These are phyloP conservation scores for Orius insidiosus DNA, from an alignment of 1,140 invertebrate genomes.

Conservation along the genomic window DNA sequence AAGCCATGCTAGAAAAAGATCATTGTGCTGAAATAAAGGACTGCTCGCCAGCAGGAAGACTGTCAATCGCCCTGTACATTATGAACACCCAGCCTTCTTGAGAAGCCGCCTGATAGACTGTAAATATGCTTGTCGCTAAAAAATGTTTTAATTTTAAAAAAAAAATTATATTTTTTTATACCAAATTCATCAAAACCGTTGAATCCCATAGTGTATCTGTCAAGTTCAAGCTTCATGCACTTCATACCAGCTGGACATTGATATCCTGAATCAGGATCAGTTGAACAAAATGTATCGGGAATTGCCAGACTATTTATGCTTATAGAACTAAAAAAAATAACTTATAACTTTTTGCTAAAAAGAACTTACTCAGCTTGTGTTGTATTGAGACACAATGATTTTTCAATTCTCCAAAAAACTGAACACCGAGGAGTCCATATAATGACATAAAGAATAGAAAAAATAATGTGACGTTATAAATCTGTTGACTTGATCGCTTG, in stretches of 20 bases:
- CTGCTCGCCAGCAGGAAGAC: conserved; percentile 89
- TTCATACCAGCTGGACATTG: conserved; percentile 90
- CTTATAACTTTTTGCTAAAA: too few relatives aligned
- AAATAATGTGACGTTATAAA: conserved; percentile 99
- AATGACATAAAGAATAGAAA: conserved; percentile 99
- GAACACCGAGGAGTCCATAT: conserved; percentile 92
- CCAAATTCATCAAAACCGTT: conserved; percentile 98
- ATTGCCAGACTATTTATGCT: conserved; percentile 96
- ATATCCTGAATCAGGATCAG: conserved; percentile 76
- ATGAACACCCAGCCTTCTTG: conserved; percentile 99
- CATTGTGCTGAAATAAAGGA: conserved; percentile 96
- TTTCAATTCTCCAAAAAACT: conserved; percentile 97
- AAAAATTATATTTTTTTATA: conserved; percentile 26
- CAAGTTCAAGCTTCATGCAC: conserved; percentile 82
- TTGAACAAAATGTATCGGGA: conserved; percentile 96
- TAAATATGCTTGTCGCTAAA: conserved; percentile 91
- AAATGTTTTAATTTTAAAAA: conserved; percentile 1
- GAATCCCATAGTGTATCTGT: conserved; percentile 81
- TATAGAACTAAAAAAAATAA: conserved; percentile 46
- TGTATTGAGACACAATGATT: conserved; percentile 96
- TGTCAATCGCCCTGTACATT: conserved; percentile 97
- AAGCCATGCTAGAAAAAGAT: conserved; percentile 99
- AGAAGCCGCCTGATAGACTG: conserved; percentile 97
- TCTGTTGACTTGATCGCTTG: conserved; percentile 98
- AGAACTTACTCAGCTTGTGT: conserved; percentile 52